Base-by-base conservation (phyloP, 1,140 invertebrate genomes). In the Drosophila ogumai region DNA sequence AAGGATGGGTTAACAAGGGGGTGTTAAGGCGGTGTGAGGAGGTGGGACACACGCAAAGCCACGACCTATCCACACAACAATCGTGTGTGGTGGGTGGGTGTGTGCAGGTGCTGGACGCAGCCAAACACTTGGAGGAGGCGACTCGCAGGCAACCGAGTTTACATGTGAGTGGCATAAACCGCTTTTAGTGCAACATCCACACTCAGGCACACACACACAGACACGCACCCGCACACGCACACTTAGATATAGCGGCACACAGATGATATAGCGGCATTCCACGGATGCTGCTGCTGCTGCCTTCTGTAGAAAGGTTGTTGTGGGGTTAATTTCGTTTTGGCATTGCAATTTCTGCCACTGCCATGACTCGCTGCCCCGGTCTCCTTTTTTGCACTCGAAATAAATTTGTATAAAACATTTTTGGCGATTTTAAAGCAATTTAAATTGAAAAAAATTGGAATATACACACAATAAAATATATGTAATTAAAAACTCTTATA, bases 51-150 rank as follows among this genome's bases (percentile, higher is more conserved):
- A 61, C 67, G 44, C 63, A 75, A 82, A 90, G 85, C 85, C 85
- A 85, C 85, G 85, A 90, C 86, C 85, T 90, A 90, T 85, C 85
- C 85, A 90, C 85, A 90, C 86, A 90, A 85, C 85, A 90, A 90
- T 90, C 74, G 81, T 79, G 85, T 90, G 77, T 88, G 85, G 43
- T 44, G 43, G n/a, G 50, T 9, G 22, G 46, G 49, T 52, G 50
- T 54, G 50, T 38, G 52, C 52, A 36, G 77, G 80, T 65, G 85
- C 74, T 78, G 72, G 68, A 49, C 44, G 69, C 65, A 50, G 58
- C 47, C 47, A 50, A 84, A 63, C 79, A 87, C 79, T 79, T 73
- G 72, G 50, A 66, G 59, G 25, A 34, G 43, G 13, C 32, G 8
- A 43, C 44, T 38, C 19, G 59, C 50, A 55, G 60, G 73, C 25